Evolutionary conservation across 2,888 invertebrate genomes (phyloP), one percentile per base, ranked within the genome.

Genomic region (Carpatolechia fugitivella): DNA sequence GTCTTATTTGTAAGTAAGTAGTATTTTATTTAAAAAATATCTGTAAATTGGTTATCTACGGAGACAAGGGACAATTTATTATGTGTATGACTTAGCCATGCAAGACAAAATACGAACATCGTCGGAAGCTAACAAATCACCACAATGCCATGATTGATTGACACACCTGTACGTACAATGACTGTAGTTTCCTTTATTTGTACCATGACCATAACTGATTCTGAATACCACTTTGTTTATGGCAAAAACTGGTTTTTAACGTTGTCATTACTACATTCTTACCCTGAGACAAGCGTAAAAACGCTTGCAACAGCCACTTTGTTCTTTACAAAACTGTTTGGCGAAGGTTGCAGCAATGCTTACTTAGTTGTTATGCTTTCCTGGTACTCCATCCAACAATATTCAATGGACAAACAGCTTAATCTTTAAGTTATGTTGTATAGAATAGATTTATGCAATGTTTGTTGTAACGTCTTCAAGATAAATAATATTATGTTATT

Each of bases 311-410:
- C 29, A 13, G 5, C 11, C n/a, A 14, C 16, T 53, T 54, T 54
- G 47, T 41, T 49, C 56, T 59, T 64, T 62, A 53, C 62, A 60
- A 65, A 62, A 62, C 40, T 38, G 35, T 54, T 49, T 33, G 35
- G 6, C 18, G 20, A 35, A 35, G 49, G 49, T 64, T 63, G 58
- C 61, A 51, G 54, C 56, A 59, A 60, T 33, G 47, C 49, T 41
- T 51, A 20, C 61, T 57, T 51, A 56, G 24, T 58, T 60, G 56
- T 60, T 60, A 63, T 65, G 61, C 52, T 61, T 56, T 57, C 58
- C 58, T 64, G 56, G 60, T 61, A 60, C 55, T 57, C 46, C 52
- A 54, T 49, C 20, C 59, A 61, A 61, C 58, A 53, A 36, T 50
- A 24, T 50, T 13, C 56, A 60, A 47, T 49, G 48, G 14, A 38